Conservation (phyloP, 2,113 vertebrate genomes). For the Helogale parvula region DNA sequence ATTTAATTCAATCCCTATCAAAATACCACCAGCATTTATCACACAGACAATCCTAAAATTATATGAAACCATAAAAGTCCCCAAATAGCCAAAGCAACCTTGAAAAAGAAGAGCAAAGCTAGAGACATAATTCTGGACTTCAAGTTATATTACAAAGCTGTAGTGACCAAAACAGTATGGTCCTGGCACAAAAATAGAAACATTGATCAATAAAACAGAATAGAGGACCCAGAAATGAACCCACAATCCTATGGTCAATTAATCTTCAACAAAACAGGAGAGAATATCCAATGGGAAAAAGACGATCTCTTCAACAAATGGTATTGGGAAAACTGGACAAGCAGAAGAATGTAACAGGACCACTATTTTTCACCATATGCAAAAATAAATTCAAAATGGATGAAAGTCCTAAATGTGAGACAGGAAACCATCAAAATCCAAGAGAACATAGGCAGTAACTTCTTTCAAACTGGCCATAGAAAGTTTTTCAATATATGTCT, state of each 20-base stretch:
- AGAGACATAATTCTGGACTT: neutral
- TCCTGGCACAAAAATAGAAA: neutral
- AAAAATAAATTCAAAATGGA: neutral
- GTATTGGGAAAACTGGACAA: neutral
- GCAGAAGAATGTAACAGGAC: neutral
- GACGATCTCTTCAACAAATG: neutral
- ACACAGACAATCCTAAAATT: neutral
- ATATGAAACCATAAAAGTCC: neutral
- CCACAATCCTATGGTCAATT: neutral
- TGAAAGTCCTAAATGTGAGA: neutral
- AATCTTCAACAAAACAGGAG: neutral
- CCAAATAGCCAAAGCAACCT: neutral
- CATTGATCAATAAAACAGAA: neutral
- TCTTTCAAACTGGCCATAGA: neutral
- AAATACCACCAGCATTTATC: neutral
- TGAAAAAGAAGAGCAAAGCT: neutral
- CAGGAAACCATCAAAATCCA: neutral
- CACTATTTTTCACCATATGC: neutral
- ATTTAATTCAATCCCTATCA: neutral
- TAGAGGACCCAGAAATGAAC: neutral
- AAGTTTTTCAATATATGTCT: neutral
- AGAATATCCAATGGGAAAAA: neutral
- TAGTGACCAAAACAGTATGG: neutral
- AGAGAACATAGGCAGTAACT: neutral
- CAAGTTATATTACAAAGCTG: neutral